These are phyloP conservation scores for Epicauta chinensis DNA, from an alignment of 1,140 invertebrate genomes.

Conservation along the genomic window DNA sequence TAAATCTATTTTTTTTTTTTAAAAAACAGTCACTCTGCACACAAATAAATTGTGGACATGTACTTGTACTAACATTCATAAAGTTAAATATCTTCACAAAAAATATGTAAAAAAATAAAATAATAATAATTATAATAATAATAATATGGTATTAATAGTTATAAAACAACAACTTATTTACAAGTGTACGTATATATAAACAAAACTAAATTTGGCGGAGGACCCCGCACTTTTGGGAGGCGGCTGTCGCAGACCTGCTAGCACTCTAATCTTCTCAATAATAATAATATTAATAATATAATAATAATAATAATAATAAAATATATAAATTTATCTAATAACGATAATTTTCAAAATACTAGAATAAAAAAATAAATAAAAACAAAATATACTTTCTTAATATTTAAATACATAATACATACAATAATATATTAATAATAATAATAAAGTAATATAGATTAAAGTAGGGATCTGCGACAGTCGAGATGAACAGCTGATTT, in stretches of 20 bases:
- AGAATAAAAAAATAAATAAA: conserved; percentile 41
- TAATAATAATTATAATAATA: conserved; percentile 39
- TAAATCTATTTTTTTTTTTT: conserved; percentile 39
- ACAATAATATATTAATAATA: conserved; percentile 25
- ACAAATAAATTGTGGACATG: conserved; percentile 41
- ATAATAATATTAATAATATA: conserved; percentile 21
- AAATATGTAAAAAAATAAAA: conserved; percentile 47
- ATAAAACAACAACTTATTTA: conserved; percentile 46
- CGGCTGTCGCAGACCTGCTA: conserved; percentile 21
- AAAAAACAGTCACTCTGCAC: conserved; percentile 41
- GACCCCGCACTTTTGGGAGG: conserved; percentile 10
- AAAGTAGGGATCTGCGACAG: conserved; percentile 16
- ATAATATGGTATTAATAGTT: conserved; percentile 42
- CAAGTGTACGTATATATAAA: conserved; percentile 33
- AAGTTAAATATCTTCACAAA: conserved; percentile 44
- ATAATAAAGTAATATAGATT: conserved; percentile 15
- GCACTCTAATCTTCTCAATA: conserved; percentile 5
- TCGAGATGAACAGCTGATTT: conserved; percentile 11
- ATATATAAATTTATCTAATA: conserved; percentile 42
- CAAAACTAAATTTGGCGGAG: conserved; percentile 35
- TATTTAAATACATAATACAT: conserved; percentile 32
- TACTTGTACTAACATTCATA: conserved; percentile 45
- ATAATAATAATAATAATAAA: conserved; percentile 37
- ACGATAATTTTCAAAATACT: conserved; percentile 37
- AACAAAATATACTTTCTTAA: conserved; percentile 39